Evolutionary conservation across 2,888 invertebrate species (phyloP), one percentile per base, ranked within the genome.

Genomic region (Colostygia pectinataria): DNA sequence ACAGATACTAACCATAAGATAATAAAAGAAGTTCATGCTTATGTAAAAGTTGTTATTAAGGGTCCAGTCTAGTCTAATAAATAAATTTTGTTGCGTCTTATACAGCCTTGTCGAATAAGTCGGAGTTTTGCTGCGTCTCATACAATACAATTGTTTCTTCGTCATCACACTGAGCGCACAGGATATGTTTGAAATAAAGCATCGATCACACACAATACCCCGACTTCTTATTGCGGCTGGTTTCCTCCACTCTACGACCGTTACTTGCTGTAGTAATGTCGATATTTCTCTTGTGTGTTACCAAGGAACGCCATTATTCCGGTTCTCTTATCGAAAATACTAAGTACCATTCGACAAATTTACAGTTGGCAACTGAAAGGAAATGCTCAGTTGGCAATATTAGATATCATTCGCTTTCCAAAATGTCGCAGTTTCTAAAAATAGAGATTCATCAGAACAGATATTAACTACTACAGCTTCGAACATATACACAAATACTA

Each of bases 101-200:
- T n/a, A n/a, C n/a, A n/a, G n/a, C n/a, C n/a, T n/a, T n/a, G n/a
- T n/a, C n/a, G n/a, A n/a, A n/a, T n/a, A n/a, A n/a, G n/a, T n/a
- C n/a, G n/a, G n/a, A n/a, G n/a, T n/a, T n/a, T n/a, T n/a, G n/a
- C n/a, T n/a, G n/a, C n/a, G 15, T 15, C 15, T 15, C 15, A 15
- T 2, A 20, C 4, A 20, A 20, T 7, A 40, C 40, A 51, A 18
- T 10, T 50, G 13, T 37, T 29, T 31, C 14, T 29, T 29, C 10
- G 24, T 46, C 46, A 49, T 37, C 24, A 29, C 23, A 33, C 37
- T 32, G n/a, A n/a, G n/a, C n/a, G 48, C 51, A 25, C n/a, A 49
- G 63, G 65, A 66, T 66, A 67, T 67, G 66, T 55, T 51, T 14
- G 47, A 53, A 60, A 66, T 71, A 71, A 69, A 63, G 62, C 62